These are phyloP conservation scores for Molossus alvarezi DNA, from an alignment of 2,797 vertebrate genomes.

Conservation along the genomic window DNA sequence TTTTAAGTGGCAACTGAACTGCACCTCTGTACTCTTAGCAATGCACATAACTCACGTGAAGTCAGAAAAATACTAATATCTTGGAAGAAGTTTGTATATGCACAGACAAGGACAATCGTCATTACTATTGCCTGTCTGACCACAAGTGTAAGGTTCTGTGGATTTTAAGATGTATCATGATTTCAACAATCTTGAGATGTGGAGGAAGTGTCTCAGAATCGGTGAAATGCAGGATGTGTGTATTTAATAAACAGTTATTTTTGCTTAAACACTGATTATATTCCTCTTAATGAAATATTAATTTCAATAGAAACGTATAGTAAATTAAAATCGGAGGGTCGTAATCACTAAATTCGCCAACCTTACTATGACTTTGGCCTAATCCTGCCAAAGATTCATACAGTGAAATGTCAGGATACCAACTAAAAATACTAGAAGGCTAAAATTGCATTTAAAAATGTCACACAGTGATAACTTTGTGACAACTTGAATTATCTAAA, in stretches of 20 bases:
- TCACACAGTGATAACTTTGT: background rate
- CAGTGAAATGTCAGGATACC: background rate
- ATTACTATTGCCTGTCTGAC: background rate
- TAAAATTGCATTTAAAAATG: background rate
- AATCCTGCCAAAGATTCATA: background rate
- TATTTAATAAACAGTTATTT: background rate
- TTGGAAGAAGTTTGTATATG: background rate
- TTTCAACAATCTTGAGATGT: background rate
- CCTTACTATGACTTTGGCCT: background rate
- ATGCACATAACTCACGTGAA: background rate
- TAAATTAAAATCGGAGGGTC: background rate
- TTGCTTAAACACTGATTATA: background rate
- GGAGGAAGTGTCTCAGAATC: background rate
- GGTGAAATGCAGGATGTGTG: background rate
- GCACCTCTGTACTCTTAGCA: background rate
- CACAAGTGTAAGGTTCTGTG: background rate
- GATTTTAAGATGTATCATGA: background rate
- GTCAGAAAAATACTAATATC: background rate
- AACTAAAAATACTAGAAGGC: background rate
- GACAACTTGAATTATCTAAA: background rate
- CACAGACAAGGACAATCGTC: background rate
- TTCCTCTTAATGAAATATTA: background rate
- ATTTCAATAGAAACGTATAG: constrained; percentile 12
- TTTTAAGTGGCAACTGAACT: background rate
- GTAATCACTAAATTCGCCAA: background rate